phyloP scores from a whole-genome alignment of 2,888 invertebrate genomes.

The Hoplodrina blanda region DNA sequence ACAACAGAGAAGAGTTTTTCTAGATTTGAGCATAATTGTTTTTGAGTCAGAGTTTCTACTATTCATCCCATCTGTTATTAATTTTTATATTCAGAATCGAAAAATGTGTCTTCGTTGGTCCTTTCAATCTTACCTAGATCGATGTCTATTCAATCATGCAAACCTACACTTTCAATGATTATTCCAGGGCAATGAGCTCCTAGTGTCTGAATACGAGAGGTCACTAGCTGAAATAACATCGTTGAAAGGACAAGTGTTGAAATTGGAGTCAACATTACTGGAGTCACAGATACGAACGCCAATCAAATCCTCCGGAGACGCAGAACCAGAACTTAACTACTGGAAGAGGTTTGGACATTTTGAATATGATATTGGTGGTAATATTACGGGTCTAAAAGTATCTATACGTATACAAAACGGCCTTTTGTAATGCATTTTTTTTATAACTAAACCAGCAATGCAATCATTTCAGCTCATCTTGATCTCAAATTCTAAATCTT shows the following conservation, averaged over 20 bases:
- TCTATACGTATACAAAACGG: too few relatives aligned
- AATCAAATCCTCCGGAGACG: conserved; percentile 67
- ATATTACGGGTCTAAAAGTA: not conserved
- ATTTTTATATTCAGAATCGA: too few relatives aligned
- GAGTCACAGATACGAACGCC: conserved; percentile 84
- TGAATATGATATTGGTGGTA: not conserved
- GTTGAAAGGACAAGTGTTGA: conserved; percentile 85
- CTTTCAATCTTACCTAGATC: too few relatives aligned
- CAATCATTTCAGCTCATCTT: not conserved
- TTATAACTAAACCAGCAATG: not conserved
- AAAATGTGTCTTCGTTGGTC: too few relatives aligned
- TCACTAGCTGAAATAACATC: conserved; percentile 90
- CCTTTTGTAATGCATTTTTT: not conserved
- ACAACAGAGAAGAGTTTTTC: too few relatives aligned
- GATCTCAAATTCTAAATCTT: not conserved
- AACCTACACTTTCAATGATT: not conserved
- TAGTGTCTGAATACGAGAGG: conserved; percentile 89
- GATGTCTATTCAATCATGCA: not conserved
- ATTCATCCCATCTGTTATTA: too few relatives aligned
- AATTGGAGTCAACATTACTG: conserved; percentile 84
- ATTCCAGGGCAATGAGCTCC: conserved; percentile 86
- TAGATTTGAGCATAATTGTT: too few relatives aligned
- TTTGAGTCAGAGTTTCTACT: too few relatives aligned
- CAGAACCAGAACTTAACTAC: conserved; percentile 81
- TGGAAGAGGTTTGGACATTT: conserved; percentile 81